Base-by-base conservation (phyloP, 2,797 vertebrate genomes). In the Rhabdophis nuchalis region DNA sequence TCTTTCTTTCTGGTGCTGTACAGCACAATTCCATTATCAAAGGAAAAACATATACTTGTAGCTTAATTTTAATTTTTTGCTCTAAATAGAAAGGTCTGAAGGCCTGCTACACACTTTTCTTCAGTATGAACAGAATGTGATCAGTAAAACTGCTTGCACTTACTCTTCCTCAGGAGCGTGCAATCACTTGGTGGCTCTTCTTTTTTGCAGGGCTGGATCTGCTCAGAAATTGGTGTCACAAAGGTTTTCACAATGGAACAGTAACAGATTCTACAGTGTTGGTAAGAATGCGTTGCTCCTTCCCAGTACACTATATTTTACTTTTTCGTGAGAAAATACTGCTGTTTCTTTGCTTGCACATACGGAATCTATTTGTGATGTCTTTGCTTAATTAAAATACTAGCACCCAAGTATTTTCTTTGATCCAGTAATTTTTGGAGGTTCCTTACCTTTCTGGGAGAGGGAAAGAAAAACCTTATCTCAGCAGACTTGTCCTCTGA, bases 171-270 rank as follows among this genome's bases (percentile, higher is more conserved):
- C 10, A n/a, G 88, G 85, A 82, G 88, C 3, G 82, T 11, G 27
- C 89, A 1, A 0, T 89, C 92, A 0, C 0, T 93, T 93, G 56
- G 91, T 7, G 1, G 12, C 82, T 92, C 12, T 54, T 92, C 91
- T 54, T 52, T 64, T 85, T 94, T n/a, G 88, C 87, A 98, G 98
- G 98, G 92, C 96, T 98, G 87, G 97, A 98, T 91, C 95, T 98
- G 18, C 97, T 98, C 93, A 97, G 96, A 95, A 98, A 91, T 77
- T 98, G 98, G 95, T 98, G 98, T 96, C 95, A 97, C 94, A 97
- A 97, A 95, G 98, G 97, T 20, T 98, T 97, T 94, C 98, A 98
- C 94, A 95, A 95, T 29, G 98, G 98, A 29, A 92, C 96, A 85
- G 68, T 96, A 89, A 94, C 0, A 0, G 97, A 98, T 93, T 96